Percentiles rank a stretch among this genome's conserved stretches.
These are phyloP conservation scores for Platycheirus rosarum DNA, from an alignment of 2,888 invertebrate genomes.

Conservation along the genomic window DNA sequence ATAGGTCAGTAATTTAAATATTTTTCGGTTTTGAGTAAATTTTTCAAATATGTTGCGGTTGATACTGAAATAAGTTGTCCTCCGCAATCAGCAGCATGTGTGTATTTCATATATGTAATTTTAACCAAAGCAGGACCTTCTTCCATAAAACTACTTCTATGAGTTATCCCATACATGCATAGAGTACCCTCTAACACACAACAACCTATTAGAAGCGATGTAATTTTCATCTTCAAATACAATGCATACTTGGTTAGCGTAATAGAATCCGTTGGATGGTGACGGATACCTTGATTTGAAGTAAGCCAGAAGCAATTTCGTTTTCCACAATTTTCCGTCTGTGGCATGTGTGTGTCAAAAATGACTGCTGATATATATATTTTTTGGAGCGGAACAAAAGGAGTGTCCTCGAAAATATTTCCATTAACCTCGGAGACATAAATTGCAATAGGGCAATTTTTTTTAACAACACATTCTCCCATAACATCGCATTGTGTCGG, in stretches of 20 bases:
- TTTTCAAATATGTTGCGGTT: too few species aligned
- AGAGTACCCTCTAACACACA: neutral
- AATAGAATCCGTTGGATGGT: constrained; percentile 20
- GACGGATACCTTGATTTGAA: constrained; percentile 38
- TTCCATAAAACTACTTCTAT: constrained; percentile 2
- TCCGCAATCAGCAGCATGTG: constrained; percentile 20
- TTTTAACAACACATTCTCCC: too few species aligned
- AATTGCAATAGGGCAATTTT: too few species aligned
- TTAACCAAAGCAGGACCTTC: constrained; percentile 20
- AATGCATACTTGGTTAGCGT: constrained; percentile 26
- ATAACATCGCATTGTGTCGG: too few species aligned
- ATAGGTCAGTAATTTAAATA: constrained; percentile 19
- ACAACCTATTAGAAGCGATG: neutral
- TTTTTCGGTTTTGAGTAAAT: neutral
- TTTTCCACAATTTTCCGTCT: neutral
- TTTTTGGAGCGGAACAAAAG: constrained; percentile 7
- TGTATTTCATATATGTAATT: constrained; percentile 54
- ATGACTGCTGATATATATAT: constrained; percentile 19
- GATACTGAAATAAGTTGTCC: constrained; percentile 39
- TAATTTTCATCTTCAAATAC: constrained; percentile 32
- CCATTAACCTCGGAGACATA: neutral
- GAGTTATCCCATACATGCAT: too few species aligned
- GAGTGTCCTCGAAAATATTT: constrained; percentile 33
- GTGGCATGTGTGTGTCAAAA: constrained; percentile 44
- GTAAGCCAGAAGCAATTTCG: constrained; percentile 20